Evolutionary conservation across 2,888 invertebrate species (phyloP).

Genomic region (Hoplodrina blanda): DNA sequence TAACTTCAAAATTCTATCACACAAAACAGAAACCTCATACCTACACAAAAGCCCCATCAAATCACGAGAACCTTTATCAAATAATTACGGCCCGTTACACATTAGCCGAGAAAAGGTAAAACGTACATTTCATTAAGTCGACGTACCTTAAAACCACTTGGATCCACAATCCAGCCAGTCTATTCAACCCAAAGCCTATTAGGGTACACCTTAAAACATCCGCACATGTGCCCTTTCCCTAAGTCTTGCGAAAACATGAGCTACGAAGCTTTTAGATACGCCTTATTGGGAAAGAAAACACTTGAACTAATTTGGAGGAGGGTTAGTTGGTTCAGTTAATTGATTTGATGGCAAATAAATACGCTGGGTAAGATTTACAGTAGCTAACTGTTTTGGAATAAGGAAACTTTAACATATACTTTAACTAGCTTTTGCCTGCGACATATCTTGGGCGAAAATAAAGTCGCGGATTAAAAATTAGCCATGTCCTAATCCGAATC

Average conservation of each 20-base stretch:
- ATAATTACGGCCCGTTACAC: slow-evolving; percentile 50
- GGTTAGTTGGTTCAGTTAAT: slow-evolving; percentile 45
- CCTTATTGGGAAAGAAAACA: slow-evolving; percentile 66
- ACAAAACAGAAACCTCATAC: slow-evolving; percentile 21
- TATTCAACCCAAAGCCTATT: slow-evolving; percentile 75
- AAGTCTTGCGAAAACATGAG: slow-evolving; percentile 59
- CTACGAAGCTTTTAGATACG: slow-evolving; percentile 59
- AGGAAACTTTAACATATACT: background rate
- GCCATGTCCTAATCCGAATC: too few species aligned
- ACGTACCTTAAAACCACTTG: slow-evolving; percentile 74
- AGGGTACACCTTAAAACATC: slow-evolving; percentile 73
- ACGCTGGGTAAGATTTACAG: background rate
- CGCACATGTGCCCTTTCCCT: slow-evolving; percentile 66
- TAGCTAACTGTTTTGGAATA: background rate
- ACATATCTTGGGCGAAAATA: too few species aligned
- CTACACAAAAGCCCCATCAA: slow-evolving; percentile 8
- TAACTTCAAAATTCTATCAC: slow-evolving; percentile 3
- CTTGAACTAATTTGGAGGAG: slow-evolving; percentile 49
- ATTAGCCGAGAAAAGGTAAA: slow-evolving; percentile 58
- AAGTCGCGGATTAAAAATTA: too few species aligned
- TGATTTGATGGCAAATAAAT: slow-evolving; percentile 39
- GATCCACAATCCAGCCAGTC: slow-evolving; percentile 70
- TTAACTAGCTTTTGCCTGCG: background rate
- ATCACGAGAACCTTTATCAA: slow-evolving; percentile 27
- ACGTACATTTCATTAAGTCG: slow-evolving; percentile 76